phyloP scores from a whole-genome alignment of 2,888 invertebrate species.

The Drosophila colorata region DNA sequence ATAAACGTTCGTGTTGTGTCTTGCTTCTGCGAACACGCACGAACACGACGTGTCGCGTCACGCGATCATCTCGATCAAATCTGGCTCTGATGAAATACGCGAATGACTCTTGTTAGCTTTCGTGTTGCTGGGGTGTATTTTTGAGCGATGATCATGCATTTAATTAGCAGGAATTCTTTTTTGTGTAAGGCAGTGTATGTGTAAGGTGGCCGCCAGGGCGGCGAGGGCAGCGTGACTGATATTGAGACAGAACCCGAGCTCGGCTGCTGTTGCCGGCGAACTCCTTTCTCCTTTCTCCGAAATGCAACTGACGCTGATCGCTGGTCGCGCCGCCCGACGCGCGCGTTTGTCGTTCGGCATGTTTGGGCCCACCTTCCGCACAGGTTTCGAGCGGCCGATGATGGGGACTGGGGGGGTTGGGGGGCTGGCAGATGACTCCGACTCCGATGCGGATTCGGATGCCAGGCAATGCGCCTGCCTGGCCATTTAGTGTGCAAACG shows the following conservation, averaged over 20 bases:
- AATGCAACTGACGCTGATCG: slow-evolving; percentile 50
- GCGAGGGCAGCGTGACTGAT: slow-evolving; percentile 6
- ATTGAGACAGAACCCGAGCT: slow-evolving; percentile 12
- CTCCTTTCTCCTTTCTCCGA: slow-evolving; percentile 59
- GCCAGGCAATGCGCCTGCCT: slow-evolving; percentile 36
- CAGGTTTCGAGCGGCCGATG: slow-evolving; percentile 43
- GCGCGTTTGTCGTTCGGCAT: slow-evolving; percentile 27
- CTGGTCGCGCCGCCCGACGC: slow-evolving; percentile 13
- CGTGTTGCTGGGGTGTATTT: slow-evolving; percentile 57
- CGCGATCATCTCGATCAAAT: slow-evolving; percentile 19
- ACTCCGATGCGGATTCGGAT: slow-evolving; percentile 46
- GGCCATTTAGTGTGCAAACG: slow-evolving; percentile 85
- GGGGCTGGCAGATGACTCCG: slow-evolving; percentile 36
- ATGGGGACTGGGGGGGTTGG: background rate
- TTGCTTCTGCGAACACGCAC: background rate
- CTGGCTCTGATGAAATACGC: slow-evolving; percentile 44
- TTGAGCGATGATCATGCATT: slow-evolving; percentile 75
- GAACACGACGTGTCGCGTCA: slow-evolving; percentile 12
- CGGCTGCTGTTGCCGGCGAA: slow-evolving; percentile 15
- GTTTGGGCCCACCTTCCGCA: slow-evolving; percentile 41
- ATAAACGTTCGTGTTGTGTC: too few species aligned
- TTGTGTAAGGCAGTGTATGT: background rate
- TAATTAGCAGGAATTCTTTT: slow-evolving; percentile 74
- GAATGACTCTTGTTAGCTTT: slow-evolving; percentile 42
- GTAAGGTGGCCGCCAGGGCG: background rate